Evolutionary conservation across 2,113 vertebrate genomes (phyloP).

Genomic region (Mobula hypostoma): DNA sequence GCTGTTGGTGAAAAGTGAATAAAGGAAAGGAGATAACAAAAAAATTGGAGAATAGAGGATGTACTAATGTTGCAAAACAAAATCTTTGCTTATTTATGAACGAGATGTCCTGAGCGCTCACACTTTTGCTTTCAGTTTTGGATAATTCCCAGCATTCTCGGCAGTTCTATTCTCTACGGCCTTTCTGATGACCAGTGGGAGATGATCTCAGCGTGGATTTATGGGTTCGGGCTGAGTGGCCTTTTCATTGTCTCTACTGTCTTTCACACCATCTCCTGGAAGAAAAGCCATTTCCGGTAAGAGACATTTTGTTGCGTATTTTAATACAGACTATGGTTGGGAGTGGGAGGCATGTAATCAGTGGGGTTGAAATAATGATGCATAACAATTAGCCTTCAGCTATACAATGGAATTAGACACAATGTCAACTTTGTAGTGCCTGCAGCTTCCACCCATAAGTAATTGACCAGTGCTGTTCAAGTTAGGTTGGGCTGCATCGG

Average conservation of each 20-base stretch:
- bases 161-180: constrained; percentile 79
- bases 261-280: constrained; percentile 92
- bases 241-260: constrained; percentile 90
- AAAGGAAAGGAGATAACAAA: background rate
- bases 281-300: constrained; percentile 87
- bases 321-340: background rate
- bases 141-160: constrained; percentile 86
- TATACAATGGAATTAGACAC: no score
- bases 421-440: no score
- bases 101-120: background rate
- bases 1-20: background rate
- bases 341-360: no score
- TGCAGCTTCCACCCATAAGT: no score
- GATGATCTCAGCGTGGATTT: constrained; percentile 84
- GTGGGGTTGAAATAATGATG: no score
- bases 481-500: no score
- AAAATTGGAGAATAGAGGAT: background rate
- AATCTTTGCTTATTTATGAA: background rate
- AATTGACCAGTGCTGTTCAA: no score
- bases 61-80: background rate
- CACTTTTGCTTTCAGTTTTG: constrained; percentile 61
- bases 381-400: no score
- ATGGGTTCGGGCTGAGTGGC: constrained; percentile 80
- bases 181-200: constrained; percentile 84
- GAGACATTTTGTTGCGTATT: background rate